Evolutionary conservation across 2,888 invertebrate genomes (phyloP), one percentile per base, ranked within the genome.

Genomic region (Drosophila demipolita): DNA sequence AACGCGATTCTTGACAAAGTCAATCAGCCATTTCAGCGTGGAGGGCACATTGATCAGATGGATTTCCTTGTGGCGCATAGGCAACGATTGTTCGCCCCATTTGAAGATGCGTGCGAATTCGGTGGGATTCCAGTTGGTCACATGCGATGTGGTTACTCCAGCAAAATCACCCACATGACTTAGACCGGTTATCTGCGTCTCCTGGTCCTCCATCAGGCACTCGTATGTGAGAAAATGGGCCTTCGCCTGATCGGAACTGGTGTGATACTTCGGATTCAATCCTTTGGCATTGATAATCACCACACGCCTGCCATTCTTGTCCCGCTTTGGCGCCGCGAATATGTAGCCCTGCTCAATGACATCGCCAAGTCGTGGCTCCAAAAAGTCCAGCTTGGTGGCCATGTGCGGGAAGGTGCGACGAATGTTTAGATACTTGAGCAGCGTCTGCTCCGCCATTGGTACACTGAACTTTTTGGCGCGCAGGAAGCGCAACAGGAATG

Each of bases 71-170:
- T 97, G 97, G 20, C 97, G 94, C 94, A 97, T 95, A 9, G 97
- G 97, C 72, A 96, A 78, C 0, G 97, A 96, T 94, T 97, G 96
- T 95, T 96, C 96, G 84, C 96, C 96, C 96, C 96, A 96, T 91
- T 95, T 96, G 66, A 96, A 93, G 38, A 96, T 92, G 45, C 95
- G 94, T 0, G 95, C 95, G 87, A 96, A 96, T 92, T 96, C 96
- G 15, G 94, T 94, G 15, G 96, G 96, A 81, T 96, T 95, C 96
- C 96, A 96, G 40, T 96, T 94, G 36, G 96, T 95, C 69, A 96
- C 93, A 90, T 96, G 95, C 0, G 95, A 94, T 3, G 95, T 94
- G 23, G 94, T 94, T 3, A 95, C 94, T 0, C 95, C 95, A 11
- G 93, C 93, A 50, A 95, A 94, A 90, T 96, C 96, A 0, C 95